Conservation (phyloP, 2,113 vertebrate species). For the Eptesicus fuscus region DNA sequence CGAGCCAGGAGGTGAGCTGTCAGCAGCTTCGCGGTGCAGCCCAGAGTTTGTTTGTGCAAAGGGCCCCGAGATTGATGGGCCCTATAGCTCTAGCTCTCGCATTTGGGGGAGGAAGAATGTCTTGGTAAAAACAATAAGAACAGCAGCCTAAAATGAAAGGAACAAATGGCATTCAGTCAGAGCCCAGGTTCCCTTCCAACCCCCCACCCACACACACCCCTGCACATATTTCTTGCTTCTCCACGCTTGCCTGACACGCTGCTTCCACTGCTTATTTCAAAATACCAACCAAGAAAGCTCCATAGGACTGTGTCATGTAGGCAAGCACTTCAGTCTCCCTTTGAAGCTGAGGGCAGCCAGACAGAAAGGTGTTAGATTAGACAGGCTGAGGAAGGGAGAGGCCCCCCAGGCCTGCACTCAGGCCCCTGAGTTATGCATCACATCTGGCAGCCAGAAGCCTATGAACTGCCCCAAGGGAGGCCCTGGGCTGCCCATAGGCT, state of each 20-base stretch:
- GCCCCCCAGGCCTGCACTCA: not conserved
- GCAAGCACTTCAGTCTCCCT: not conserved
- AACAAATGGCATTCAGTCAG: not conserved
- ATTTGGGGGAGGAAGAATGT: not conserved
- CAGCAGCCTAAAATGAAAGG: not conserved
- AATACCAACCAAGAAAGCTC: not conserved
- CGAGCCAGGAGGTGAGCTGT: not conserved
- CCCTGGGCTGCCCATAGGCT: not conserved
- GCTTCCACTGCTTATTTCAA: not conserved
- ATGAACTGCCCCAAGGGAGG: not conserved
- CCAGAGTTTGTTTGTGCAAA: not conserved
- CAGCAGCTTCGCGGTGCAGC: not conserved
- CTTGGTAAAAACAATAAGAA: not conserved
- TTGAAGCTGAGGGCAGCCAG: not conserved
- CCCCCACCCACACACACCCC: not conserved
- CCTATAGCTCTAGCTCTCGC: not conserved
- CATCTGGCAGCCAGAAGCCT: not conserved
- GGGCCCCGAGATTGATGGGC: not conserved
- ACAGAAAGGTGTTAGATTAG: not conserved
- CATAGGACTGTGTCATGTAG: not conserved
- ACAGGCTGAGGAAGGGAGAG: not conserved
- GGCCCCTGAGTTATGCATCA: not conserved
- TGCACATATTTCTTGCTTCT: not conserved
- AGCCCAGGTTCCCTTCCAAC: not conserved
- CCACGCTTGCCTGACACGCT: not conserved